phyloP scores from a whole-genome alignment of 2,113 vertebrate species.

The Leucopternis melanops region DNA sequence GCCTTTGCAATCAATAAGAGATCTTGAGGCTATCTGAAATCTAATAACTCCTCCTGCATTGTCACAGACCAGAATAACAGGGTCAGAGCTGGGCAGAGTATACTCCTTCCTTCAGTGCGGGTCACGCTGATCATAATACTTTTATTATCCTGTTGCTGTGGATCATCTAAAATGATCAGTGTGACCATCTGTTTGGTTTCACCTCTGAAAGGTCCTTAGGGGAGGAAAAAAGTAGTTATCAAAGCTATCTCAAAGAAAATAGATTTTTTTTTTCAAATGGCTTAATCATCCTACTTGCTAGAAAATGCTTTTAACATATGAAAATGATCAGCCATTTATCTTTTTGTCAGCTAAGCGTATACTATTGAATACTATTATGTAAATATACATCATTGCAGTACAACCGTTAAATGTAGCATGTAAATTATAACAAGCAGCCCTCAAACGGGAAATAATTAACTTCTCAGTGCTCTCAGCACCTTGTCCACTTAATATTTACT shows the following conservation, averaged over 20 bases:
- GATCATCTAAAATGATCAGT: conserved; percentile 81
- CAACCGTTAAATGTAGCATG: neutral
- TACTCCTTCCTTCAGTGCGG: conserved; percentile 81
- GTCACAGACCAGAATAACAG: conserved; percentile 86
- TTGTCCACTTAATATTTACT: neutral
- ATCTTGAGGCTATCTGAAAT: conserved; percentile 83
- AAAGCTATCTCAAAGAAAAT: conserved; percentile 13
- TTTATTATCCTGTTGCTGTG: conserved; percentile 83
- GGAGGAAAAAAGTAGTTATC: neutral
- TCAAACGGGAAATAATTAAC: neutral
- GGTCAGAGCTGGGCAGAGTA: conserved; percentile 81
- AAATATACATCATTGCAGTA: neutral
- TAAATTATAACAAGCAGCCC: neutral
- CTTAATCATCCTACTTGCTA: conserved; percentile 18
- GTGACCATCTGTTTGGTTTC: conserved; percentile 79
- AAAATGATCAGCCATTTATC: conserved; percentile 4
- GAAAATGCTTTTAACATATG: conserved; percentile 6
- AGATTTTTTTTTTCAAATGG: neutral
- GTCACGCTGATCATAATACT: conserved; percentile 79
- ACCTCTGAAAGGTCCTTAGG: conserved; percentile 62
- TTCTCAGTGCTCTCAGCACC: neutral
- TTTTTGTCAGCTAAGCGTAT: neutral
- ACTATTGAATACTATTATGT: neutral
- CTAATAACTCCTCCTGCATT: conserved; percentile 83
- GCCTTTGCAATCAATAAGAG: conserved; percentile 84